Base-by-base conservation (phyloP, 2,113 vertebrate genomes). In the Phyllopteryx taeniolatus region DNA sequence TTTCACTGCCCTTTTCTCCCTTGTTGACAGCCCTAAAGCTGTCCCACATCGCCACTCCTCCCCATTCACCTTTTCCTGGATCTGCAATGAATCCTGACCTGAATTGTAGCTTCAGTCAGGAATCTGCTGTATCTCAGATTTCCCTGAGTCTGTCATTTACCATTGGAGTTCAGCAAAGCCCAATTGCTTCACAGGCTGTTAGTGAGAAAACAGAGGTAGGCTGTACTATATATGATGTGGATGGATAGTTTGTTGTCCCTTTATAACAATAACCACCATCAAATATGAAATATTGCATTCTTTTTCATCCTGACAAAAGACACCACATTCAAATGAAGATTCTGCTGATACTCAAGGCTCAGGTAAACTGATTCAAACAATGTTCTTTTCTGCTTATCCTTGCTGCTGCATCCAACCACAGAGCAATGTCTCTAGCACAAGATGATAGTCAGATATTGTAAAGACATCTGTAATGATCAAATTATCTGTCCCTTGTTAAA, bases 1-100 rank as follows among this genome's bases (percentile, higher is more conserved):
- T 83, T 7, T 76, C 72, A 60, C 68, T 22, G 64, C 39, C 72
- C 56, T 31, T 73, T 53, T 74, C 7, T 31, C 86, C 87, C 9
- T 61, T 87, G 49, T 63, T 90, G 73, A 84, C 89, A 27, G 90
- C 91, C 7, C 86, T 87, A 13, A 70, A 90, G 59, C 60, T 57
- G 39, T 66, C 72, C 4, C 8, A 70, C 2, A 35, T 69, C 19
- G 22, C 76, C 17, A 86, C 77, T 44, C 62, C 72, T 66, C 61
- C 57, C 35, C 80, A 67, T 6, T 84, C 79, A 42, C 33, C 46
- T n/a, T 76, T 71, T 19, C 68, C 65, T 70, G 74, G 80, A 61
- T 75, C 73, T 71, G 46, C 46, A 2, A 0, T 66, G 42, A 65
- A 33, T 31, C 43, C 5, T 9, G 43, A 59, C 15, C 19, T 20